A percentile compares a stretch with the other conserved stretches of the same genome.
phyloP scores from a whole-genome alignment of 2,797 vertebrate genomes.

The Aeoliscus strigatus region DNA sequence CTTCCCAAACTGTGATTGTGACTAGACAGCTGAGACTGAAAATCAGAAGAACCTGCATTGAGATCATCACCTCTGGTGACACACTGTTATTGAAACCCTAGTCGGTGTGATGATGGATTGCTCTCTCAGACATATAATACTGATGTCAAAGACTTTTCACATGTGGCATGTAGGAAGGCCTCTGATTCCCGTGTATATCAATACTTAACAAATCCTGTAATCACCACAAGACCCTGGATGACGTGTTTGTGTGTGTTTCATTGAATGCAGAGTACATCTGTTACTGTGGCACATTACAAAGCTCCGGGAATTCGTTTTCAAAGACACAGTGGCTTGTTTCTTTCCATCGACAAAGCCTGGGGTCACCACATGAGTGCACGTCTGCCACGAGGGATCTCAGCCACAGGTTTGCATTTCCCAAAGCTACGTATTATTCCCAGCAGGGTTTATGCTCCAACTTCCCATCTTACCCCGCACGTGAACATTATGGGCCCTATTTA shows the following conservation, averaged over 20 bases:
- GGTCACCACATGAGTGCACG: constrained; percentile 26
- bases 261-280: constrained; percentile 52
- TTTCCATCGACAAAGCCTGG: constrained; percentile 25
- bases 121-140: constrained; percentile 47
- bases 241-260: constrained; percentile 50
- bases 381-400: constrained; percentile 20
- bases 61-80: constrained; percentile 14
- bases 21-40: constrained; percentile 5
- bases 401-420: too few species aligned
- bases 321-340: constrained; percentile 32
- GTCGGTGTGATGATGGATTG: constrained; percentile 42
- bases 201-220: constrained; percentile 65
- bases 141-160: constrained; percentile 52
- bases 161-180: constrained; percentile 37
- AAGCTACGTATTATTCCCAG: too few species aligned
- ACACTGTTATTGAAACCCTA: constrained; percentile 2
- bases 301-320: constrained; percentile 33
- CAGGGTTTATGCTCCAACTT: too few species aligned
- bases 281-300: constrained; percentile 40
- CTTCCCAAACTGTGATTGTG: too few species aligned
- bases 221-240: constrained; percentile 54
- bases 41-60: constrained; percentile 13
- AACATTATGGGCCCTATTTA: too few species aligned
- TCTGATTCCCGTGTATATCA: constrained; percentile 65
- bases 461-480: too few species aligned